A percentile compares a stretch with the other conserved stretches of the same genome.
Conservation (phyloP, 2,113 vertebrate genomes). For the Pangasianodon hypophthalmus region DNA sequence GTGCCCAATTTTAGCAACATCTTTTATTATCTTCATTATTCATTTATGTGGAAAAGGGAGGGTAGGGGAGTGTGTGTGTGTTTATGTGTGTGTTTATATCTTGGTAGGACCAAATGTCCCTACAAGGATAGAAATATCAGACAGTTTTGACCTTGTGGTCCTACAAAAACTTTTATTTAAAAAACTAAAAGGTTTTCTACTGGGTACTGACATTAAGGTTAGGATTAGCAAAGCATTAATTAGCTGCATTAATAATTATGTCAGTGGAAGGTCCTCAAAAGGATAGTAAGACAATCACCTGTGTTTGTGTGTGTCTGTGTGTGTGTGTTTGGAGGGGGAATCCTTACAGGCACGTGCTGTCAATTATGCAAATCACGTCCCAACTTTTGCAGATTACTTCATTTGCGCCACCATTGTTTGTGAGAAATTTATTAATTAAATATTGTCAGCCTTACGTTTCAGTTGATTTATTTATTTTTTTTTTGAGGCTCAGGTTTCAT, state of each 20-base stretch:
- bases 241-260: neutral
- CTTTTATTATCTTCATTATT: slow-evolving; percentile 99
- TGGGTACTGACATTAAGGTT: neutral
- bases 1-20: slow-evolving; percentile 99
- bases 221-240: neutral
- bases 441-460: slow-evolving; percentile 95
- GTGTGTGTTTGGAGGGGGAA: neutral
- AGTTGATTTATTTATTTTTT: slow-evolving; percentile 83
- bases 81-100: neutral
- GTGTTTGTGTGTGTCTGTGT: slow-evolving; percentile 3
- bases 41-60: slow-evolving; percentile 75
- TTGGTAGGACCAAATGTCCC: neutral
- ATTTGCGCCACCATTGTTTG: slow-evolving; percentile 91
- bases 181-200: neutral
- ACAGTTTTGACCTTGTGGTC: neutral
- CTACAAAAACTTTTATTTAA: neutral
- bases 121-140: neutral
- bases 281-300: neutral
- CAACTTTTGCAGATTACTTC: slow-evolving; percentile 96
- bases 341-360: slow-evolving; percentile 63
- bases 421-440: slow-evolving; percentile 99
- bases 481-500: slow-evolving; percentile 90
- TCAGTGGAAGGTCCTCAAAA: neutral
- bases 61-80: slow-evolving; percentile 3
- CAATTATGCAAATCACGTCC: slow-evolving; percentile 99